Evolutionary conservation across 2,113 vertebrate genomes (phyloP), one percentile per base, ranked within the genome.

Genomic region (Clarias macrocephalus): DNA sequence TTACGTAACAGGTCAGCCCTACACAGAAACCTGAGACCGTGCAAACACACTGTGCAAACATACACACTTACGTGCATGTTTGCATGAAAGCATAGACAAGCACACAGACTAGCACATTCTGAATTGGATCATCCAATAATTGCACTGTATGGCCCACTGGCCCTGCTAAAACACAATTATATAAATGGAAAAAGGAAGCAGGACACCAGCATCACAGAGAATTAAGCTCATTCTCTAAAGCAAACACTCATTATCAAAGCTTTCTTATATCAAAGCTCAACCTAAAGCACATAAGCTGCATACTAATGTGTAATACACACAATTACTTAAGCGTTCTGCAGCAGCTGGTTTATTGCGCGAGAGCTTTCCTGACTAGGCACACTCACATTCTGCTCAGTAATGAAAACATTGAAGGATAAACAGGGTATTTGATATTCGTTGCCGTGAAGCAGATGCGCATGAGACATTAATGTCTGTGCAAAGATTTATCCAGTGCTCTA

Each of bases 1-100:
- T 90, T 92, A 92, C 80, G 60, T 82, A 91, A 91, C 87, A 82
- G 77, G 87, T 86, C 87, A 11, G 68, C 86, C 87, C 88, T 65
- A 84, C 72, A 89, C 87, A 85, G 80, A 86, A 92, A 92, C 90
- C 48, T 21, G 62, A 84, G 28, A 37, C 33, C 62, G 63, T 72
- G 66, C 66, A 86, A 75, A 76, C 65, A 63, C 30, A 65, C 62
- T 63, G 79, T 84, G 75, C 33, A 80, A 62, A 90, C 52, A 42
- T 28, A 80, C 77, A 73, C 48, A 57, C 75, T n/a, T 21, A 86
- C 21, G 86, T 18, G 28, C n/a, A 75, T 30, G 48, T 30, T 57
- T 80, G 28, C 84, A 60, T 85, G 12, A 42, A 82, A 4, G 6
- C 56, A 83, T 56, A 56, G 23, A 85, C 52, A 79, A 52, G 73